These are phyloP conservation scores for Cylas formicarius DNA, from an alignment of 1,140 invertebrate genomes.

Conservation along the genomic window DNA sequence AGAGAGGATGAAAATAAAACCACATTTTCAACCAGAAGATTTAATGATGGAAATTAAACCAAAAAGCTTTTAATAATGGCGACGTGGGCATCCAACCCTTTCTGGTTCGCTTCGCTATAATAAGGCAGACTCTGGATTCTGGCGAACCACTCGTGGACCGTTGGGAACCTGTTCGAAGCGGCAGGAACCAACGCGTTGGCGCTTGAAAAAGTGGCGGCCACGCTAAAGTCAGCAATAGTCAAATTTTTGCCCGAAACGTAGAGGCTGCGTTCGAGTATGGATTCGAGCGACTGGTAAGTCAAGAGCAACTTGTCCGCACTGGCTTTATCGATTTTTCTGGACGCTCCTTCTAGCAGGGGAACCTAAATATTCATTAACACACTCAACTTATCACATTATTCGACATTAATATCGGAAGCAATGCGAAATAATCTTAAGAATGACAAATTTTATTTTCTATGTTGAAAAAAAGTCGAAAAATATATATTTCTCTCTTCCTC, in stretches of 20 bases:
- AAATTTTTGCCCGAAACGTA: conserved; percentile 37
- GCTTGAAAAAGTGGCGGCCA: conserved; percentile 27
- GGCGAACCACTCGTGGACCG: conserved; percentile 18
- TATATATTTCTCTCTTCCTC: too few relatives aligned
- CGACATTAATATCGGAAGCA: too few relatives aligned
- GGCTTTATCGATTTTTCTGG: too few relatives aligned
- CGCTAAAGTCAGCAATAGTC: conserved; percentile 46
- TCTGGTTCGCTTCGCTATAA: conserved; percentile 10
- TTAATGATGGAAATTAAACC: background rate
- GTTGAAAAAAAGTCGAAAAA: too few relatives aligned
- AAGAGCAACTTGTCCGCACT: too few relatives aligned
- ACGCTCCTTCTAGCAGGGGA: too few relatives aligned
- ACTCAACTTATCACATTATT: too few relatives aligned
- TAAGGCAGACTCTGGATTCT: conserved; percentile 21
- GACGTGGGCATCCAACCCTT: conserved; percentile 4
- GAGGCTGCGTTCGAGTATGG: conserved; percentile 10
- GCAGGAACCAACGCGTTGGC: conserved; percentile 34
- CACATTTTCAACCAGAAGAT: background rate
- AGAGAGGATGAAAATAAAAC: background rate
- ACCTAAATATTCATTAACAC: too few relatives aligned
- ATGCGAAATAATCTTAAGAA: too few relatives aligned
- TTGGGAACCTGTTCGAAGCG: conserved; percentile 17
- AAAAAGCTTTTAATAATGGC: conserved; percentile 7
- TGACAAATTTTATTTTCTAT: too few relatives aligned
- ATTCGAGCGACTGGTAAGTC: conserved; percentile 20